phyloP scores from a whole-genome alignment of 2,113 vertebrate species.

The Chaetodon trifascialis region DNA sequence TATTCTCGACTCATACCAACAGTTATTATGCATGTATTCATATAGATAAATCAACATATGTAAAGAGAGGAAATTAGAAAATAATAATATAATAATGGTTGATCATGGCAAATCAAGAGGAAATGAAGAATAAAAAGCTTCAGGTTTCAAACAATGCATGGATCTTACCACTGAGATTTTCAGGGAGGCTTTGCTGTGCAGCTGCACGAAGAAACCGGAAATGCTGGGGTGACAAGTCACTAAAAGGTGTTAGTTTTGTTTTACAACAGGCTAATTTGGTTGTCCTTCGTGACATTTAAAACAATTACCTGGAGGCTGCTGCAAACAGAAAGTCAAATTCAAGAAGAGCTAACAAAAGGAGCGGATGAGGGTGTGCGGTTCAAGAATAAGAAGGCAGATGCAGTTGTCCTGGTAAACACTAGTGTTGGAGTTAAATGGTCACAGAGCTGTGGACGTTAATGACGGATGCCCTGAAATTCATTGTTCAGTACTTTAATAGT shows the following conservation, averaged over 20 bases:
- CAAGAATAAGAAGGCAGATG: slow-evolving; percentile 8
- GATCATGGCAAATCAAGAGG: background rate
- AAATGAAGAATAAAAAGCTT: background rate
- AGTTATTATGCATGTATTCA: background rate
- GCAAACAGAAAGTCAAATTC: background rate
- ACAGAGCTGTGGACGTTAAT: background rate
- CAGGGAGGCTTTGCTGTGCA: slow-evolving; percentile 23
- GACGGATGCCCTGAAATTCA: background rate
- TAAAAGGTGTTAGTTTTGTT: slow-evolving; percentile 64
- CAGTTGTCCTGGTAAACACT: background rate
- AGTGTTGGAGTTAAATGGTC: background rate
- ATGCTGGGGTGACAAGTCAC: slow-evolving; percentile 4
- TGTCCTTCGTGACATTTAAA: slow-evolving; percentile 9
- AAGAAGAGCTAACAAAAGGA: background rate
- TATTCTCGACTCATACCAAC: background rate
- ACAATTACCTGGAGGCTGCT: background rate
- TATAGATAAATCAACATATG: background rate
- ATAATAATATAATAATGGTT: no score
- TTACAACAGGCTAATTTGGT: slow-evolving; percentile 11
- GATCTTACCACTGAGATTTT: slow-evolving; percentile 10
- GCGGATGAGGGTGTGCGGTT: background rate
- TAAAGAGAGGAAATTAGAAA: background rate
- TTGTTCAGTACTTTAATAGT: background rate
- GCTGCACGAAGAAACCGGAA: slow-evolving; percentile 46
- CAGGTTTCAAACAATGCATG: background rate